phyloP scores from a whole-genome alignment of 2,888 invertebrate genomes.

The Carpatolechia fugitivella region DNA sequence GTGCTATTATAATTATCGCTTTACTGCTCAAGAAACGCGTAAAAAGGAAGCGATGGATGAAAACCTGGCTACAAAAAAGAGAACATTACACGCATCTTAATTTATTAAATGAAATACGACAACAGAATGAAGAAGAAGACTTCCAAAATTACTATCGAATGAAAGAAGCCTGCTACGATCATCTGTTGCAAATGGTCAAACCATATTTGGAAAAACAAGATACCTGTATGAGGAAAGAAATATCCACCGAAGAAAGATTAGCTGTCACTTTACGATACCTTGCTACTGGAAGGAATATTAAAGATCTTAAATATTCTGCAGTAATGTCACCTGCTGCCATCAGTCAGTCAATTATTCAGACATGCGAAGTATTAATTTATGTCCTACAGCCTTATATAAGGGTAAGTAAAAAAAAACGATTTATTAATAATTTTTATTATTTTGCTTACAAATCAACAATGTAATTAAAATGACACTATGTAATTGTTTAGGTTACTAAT shows the following conservation, averaged over 20 bases:
- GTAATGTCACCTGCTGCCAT: not conserved
- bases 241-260: constrained; percentile 10
- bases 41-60: constrained; percentile 18
- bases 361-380: not conserved
- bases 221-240: constrained; percentile 11
- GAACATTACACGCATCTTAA: not conserved
- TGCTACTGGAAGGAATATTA: not conserved
- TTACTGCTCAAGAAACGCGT: constrained; percentile 21
- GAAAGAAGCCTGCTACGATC: not conserved
- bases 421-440: too few species aligned
- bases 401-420: constrained; percentile 15
- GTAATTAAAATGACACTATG: too few species aligned
- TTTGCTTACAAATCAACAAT: too few species aligned
- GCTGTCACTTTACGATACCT: constrained; percentile 2
- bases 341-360: not conserved
- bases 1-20: constrained; percentile 21
- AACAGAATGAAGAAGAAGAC: not conserved
- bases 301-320: not conserved
- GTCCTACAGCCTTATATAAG: not conserved
- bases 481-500: too few species aligned
- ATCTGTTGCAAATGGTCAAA: not conserved
- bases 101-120: not conserved
- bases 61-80: not conserved
- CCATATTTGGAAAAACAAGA: constrained; percentile 10
- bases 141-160: not conserved